Conservation (phyloP, 37 sponge, comb jelly and placozoan species). For the Petrosia ficiformis region DNA sequence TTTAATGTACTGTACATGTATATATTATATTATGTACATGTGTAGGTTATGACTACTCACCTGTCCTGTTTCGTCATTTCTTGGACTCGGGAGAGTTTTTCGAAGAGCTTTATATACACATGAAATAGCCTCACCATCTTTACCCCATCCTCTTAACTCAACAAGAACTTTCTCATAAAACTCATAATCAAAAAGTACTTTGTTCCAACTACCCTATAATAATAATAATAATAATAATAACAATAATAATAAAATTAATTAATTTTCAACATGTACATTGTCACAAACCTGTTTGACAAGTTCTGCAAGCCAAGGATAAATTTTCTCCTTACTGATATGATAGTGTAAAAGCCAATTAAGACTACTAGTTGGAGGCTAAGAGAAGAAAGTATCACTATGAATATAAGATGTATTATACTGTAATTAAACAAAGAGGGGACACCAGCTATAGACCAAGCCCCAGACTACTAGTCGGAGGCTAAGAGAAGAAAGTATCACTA, state of each 20-base stretch:
- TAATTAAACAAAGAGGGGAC: no score
- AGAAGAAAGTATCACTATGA: background rate
- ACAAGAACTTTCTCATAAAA: background rate
- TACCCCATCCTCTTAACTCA: background rate
- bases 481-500: no score
- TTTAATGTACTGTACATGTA: no score
- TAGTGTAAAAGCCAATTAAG: background rate
- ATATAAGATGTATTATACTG: background rate
- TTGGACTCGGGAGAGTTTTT: background rate
- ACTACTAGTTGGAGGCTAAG: background rate
- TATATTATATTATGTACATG: no score
- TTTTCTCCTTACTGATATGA: background rate
- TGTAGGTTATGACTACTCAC: no score
- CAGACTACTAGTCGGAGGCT: no score
- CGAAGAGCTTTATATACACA: background rate
- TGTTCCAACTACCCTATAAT: background rate
- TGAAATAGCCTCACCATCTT: background rate
- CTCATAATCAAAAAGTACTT: background rate
- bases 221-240: background rate
- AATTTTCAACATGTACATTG: background rate
- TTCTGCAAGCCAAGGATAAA: background rate
- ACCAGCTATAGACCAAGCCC: no score
- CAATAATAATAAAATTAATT: background rate
- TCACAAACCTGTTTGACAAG: slow-evolving; percentile 1
- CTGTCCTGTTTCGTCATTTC: no score